Evolutionary conservation across 2,888 invertebrate genomes (phyloP), one percentile per base, ranked within the genome.

Genomic region (Melipona beecheii): DNA sequence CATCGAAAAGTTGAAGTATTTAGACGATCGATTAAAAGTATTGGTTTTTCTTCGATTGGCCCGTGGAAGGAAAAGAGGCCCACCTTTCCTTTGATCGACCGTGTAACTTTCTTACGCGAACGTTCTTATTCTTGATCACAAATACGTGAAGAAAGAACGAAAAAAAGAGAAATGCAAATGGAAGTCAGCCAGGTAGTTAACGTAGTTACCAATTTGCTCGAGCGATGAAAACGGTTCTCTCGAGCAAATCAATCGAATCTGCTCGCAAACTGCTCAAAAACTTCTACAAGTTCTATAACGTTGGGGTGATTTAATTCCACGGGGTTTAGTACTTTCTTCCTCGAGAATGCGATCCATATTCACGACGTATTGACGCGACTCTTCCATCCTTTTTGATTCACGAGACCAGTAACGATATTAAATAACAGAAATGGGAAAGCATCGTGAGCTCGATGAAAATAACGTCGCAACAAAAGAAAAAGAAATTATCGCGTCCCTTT

Each of bases 11-110:
- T 77, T 71, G 64, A 65, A 81, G 76, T 70, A 69, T 74, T 83
- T 72, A 65, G 43, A 21, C 73, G 74, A 73, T 77, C 74, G 65
- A 50, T 62, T 56, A 68, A 50, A 69, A 52, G 72, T 81, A 80
- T 81, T 69, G 80, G 75, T 82, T 76, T 65, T 66, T 36, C 75
- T 71, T 66, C 75, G 62, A 80, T 71, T 71, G 76, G 15, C 11
- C 43, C 21, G 62, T 15, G 54, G 49, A 31, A 36, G 19, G 31
- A 19, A 75, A 19, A 27, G 24, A 13, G 24, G 31, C 2, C 5
- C 17, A 2, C 54, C 60, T 64, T 64, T 21, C 15, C 52, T 43
- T 50, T 56, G 65, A 71, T 71, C 21, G 27, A 17, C 36, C 6
- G n/a, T 27, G 21, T 50, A 69, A 68, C 27, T 78, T 78, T 78